phyloP scores from a whole-genome alignment of 1,140 invertebrate genomes.

The Pomacea maculata region DNA sequence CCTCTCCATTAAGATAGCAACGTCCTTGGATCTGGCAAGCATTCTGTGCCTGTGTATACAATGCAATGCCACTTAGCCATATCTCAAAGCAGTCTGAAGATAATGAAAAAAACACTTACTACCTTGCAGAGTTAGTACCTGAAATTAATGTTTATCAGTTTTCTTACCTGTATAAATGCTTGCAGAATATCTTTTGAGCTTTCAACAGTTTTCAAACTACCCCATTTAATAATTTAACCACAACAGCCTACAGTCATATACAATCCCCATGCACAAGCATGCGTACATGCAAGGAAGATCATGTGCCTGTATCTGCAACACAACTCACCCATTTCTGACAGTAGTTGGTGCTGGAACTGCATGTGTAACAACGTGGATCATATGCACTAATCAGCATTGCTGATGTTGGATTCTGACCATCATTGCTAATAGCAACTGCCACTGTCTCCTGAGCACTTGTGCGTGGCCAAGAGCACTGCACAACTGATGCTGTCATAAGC shows the following conservation, averaged over 20 bases:
- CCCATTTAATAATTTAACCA: no score
- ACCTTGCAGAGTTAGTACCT: no score
- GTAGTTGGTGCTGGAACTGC: conserved; percentile 2
- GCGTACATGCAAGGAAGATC: background rate
- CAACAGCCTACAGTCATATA: no score
- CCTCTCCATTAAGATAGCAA: conserved; percentile 11
- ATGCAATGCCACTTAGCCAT: no score
- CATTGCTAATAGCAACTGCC: conserved; percentile 11
- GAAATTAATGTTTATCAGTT: background rate
- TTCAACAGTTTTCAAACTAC: background rate
- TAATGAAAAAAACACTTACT: background rate
- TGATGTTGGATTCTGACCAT: background rate
- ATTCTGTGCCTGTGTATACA: background rate
- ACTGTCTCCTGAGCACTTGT: conserved; percentile 8
- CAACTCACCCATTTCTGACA: conserved; percentile 2
- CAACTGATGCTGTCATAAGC: conserved; percentile 4
- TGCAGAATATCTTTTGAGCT: background rate
- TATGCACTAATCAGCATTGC: conserved; percentile 13
- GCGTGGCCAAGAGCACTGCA: background rate
- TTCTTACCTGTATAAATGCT: background rate
- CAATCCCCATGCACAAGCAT: background rate
- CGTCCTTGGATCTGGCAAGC: conserved; percentile 13
- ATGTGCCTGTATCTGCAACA: background rate
- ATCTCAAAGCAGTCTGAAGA: background rate
- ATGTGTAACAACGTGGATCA: conserved; percentile 16